phyloP scores from a whole-genome alignment of 2,888 invertebrate species.

The Zonitis immaculata region DNA sequence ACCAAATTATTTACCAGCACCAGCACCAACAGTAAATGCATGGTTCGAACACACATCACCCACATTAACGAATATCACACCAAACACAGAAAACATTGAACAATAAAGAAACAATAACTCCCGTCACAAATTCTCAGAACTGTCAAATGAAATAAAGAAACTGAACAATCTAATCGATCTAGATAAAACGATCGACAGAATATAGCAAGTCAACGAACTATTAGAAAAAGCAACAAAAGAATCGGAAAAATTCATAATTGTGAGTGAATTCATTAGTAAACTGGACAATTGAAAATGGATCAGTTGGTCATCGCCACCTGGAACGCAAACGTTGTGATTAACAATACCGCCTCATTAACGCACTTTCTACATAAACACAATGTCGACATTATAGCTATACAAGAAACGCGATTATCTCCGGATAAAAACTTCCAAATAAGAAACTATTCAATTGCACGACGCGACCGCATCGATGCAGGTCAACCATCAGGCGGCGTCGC shows the following conservation, averaged over 20 bases:
- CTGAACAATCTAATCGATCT: background rate
- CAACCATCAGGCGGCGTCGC: conserved; percentile 4
- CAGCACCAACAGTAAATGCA: too few relatives aligned
- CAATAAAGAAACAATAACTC: background rate
- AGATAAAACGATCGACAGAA: background rate
- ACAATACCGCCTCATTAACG: background rate
- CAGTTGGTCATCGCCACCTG: background rate
- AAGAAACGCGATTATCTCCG: background rate
- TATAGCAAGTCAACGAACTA: background rate
- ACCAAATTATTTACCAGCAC: too few relatives aligned
- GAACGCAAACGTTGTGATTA: background rate
- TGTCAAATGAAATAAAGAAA: background rate
- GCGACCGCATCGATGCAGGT: background rate
- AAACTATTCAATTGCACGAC: background rate
- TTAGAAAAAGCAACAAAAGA: background rate
- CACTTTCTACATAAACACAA: background rate
- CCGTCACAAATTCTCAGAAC: background rate
- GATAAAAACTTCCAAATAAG: background rate
- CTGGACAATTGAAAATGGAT: background rate
- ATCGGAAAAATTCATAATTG: background rate
- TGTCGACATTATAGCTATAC: background rate
- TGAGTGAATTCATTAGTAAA: background rate
- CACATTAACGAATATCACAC: too few relatives aligned
- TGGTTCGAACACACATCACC: background rate
- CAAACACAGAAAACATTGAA: too few relatives aligned